phyloP scores from a whole-genome alignment of 1,140 invertebrate species.

The roundworm (Caenorhabditis elegans) region DNA sequence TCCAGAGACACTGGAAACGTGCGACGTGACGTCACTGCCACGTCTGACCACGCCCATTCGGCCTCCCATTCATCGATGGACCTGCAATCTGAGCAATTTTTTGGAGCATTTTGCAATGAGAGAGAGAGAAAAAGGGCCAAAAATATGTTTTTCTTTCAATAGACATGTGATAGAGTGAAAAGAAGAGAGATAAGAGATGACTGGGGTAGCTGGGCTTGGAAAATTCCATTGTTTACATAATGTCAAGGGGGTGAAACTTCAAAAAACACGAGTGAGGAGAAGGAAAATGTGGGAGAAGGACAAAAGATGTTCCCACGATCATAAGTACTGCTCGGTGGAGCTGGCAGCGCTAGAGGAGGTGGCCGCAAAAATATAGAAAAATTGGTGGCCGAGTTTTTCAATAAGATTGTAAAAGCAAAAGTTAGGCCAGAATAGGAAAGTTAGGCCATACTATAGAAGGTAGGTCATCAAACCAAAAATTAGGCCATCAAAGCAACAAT shows the following conservation, averaged over 20 bases:
- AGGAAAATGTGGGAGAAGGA: not conserved
- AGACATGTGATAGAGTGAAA: not conserved
- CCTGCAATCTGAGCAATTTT: not conserved
- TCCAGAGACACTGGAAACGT: conserved; percentile 51
- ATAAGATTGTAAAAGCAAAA: too few relatives aligned
- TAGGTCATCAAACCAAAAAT: too few relatives aligned
- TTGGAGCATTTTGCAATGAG: too few relatives aligned
- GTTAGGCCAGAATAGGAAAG: too few relatives aligned
- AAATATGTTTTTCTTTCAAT: too few relatives aligned
- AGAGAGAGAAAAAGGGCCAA: too few relatives aligned
- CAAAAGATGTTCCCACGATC: conserved; percentile 7
- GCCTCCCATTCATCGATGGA: conserved; percentile 25
- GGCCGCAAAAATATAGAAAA: too few relatives aligned
- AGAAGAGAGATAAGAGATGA: not conserved
- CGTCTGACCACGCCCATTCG: conserved; percentile 26
- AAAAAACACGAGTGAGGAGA: not conserved
- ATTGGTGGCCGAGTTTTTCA: too few relatives aligned
- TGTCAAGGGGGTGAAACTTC: not conserved
- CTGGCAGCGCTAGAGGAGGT: too few relatives aligned
- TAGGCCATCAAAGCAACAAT: too few relatives aligned
- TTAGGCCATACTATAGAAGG: too few relatives aligned
- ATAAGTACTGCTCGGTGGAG: not conserved
- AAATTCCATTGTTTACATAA: not conserved
- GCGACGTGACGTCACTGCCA: conserved; percentile 34
- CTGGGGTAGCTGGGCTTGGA: too few relatives aligned